phyloP scores from a whole-genome alignment of 2,888 invertebrate species.

The Proisotoma minuta region DNA sequence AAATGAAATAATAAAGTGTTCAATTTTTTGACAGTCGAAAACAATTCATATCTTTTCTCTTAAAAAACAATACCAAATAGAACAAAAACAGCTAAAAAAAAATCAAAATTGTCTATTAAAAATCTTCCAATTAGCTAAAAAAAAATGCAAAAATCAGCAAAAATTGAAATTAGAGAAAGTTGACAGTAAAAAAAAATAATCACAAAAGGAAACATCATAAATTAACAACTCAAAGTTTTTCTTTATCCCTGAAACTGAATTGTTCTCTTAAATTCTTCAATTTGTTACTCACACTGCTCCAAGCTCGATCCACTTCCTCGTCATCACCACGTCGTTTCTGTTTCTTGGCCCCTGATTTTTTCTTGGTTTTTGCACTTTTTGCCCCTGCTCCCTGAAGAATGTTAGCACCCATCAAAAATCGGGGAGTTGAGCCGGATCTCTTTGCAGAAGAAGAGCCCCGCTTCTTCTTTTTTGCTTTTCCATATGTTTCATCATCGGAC shows the following conservation, averaged over 20 bases:
- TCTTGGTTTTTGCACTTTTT: conserved; percentile 38
- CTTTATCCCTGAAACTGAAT: conserved; percentile 21
- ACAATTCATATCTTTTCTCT: no score
- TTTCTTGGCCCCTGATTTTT: conserved; percentile 41
- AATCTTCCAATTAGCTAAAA: no score
- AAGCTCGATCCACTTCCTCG: conserved; percentile 48
- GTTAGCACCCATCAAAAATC: conserved; percentile 30
- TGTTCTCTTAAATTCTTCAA: neutral
- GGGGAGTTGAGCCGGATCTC: conserved; percentile 9
- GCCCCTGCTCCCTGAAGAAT: no score
- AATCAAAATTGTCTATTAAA: no score
- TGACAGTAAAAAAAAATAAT: neutral
- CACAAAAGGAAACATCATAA: neutral
- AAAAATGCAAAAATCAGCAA: neutral
- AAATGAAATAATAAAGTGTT: no score
- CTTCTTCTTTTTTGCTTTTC: conserved; percentile 54
- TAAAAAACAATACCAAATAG: no score
- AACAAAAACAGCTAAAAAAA: no score
- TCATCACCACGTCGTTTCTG: conserved; percentile 48
- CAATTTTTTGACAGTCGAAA: no score
- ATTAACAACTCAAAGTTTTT: conserved; percentile 21
- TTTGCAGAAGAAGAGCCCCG: conserved; percentile 26
- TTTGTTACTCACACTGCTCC: conserved; percentile 41
- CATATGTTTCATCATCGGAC: conserved; percentile 61
- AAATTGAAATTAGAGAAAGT: neutral